A percentile compares a stretch with the other conserved stretches of the same genome.
phyloP scores from a whole-genome alignment of 30 jellyfish, hydroid and myxozoan genomes.

The Turritopsis dohrnii region DNA sequence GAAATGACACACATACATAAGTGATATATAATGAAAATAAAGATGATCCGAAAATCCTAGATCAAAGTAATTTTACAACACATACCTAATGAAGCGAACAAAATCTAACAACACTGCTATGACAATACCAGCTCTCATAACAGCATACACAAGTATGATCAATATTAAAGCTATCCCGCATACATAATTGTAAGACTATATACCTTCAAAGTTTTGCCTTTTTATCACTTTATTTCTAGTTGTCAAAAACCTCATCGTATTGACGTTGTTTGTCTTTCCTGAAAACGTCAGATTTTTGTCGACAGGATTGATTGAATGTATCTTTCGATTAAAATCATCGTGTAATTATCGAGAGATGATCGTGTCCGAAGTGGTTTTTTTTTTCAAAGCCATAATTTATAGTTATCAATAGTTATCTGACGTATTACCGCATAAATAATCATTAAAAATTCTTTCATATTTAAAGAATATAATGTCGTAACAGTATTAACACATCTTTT shows the following conservation, averaged over 20 bases:
- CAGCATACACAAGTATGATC: background rate
- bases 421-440: no score
- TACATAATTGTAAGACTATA: no score
- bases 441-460: no score
- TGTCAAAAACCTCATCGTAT: background rate
- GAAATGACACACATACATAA: background rate
- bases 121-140: no score
- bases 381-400: background rate
- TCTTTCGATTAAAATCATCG: background rate
- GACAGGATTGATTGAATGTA: background rate
- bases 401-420: no score
- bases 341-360: background rate
- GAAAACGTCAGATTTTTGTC: no score
- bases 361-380: background rate
- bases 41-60: background rate
- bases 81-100: background rate
- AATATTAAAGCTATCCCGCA: background rate
- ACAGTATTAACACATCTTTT: no score
- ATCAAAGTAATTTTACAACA: background rate
- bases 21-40: background rate
- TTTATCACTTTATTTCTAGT: background rate
- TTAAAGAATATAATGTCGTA: no score
- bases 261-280: no score
- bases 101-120: background rate
- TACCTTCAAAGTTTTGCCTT: background rate